Evolutionary conservation across 2,113 vertebrate species (phyloP).

Genomic region (Rhinichthys klamathensis): DNA sequence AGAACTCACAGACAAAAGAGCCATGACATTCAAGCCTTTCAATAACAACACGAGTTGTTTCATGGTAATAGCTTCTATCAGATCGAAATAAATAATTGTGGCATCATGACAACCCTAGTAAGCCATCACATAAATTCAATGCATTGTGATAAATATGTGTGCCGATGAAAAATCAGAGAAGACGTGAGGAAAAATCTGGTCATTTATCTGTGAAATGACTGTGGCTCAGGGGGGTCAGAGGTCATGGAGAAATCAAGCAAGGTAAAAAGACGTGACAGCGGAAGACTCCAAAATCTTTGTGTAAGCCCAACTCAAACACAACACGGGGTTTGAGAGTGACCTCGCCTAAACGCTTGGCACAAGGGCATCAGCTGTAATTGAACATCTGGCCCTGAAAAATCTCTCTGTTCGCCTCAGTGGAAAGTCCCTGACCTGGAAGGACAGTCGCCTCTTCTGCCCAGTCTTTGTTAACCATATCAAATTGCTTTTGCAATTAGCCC

Average conservation of each 20-base stretch:
- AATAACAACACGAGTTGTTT: neutral
- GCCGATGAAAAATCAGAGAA: neutral
- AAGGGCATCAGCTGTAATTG: conserved; percentile 52
- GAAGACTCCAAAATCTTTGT: neutral
- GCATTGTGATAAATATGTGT: neutral
- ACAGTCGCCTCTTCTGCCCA: conserved; percentile 53
- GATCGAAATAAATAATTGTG: neutral
- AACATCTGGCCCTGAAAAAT: conserved; percentile 67
- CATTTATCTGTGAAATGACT: conserved; percentile 2
- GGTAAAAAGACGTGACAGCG: conserved; percentile 10
- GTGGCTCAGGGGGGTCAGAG: neutral
- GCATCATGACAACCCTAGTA: neutral
- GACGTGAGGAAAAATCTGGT: neutral
- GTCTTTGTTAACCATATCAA: conserved; percentile 64
- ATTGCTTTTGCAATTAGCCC: conserved; percentile 62
- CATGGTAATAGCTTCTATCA: neutral
- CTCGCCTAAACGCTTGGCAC: conserved; percentile 45
- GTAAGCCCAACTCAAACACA: conserved; percentile 31
- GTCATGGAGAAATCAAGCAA: conserved; percentile 16
- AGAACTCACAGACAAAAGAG: neutral
- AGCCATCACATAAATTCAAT: neutral
- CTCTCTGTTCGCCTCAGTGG: conserved; percentile 52
- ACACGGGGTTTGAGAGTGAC: conserved; percentile 25
- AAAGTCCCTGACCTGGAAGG: conserved; percentile 62
- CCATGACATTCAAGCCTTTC: neutral